These are phyloP conservation scores for Leptatherina wallacei DNA, from an alignment of 2,797 vertebrate genomes.

Conservation along the genomic window DNA sequence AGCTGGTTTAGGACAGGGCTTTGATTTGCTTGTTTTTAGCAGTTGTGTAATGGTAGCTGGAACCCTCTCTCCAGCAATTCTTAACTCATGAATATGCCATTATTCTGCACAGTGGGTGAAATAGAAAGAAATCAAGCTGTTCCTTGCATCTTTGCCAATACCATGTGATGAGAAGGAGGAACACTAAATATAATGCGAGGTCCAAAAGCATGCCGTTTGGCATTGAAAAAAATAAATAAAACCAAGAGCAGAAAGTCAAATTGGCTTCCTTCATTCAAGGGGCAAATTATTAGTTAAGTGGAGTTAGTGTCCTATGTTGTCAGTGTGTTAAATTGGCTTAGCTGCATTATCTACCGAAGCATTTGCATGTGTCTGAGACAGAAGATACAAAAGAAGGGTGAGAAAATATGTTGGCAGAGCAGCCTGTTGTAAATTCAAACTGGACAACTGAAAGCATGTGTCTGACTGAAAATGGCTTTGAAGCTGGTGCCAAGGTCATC, in stretches of 20 bases:
- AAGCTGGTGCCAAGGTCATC: constrained; percentile 33
- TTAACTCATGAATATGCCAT: constrained; percentile 46
- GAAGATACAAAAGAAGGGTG: background rate
- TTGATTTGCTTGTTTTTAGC: constrained; percentile 46
- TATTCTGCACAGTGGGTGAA: constrained; percentile 36
- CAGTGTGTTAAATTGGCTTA: constrained; percentile 26
- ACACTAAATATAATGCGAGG: background rate
- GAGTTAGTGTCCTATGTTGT: constrained; percentile 28
- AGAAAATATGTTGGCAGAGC: constrained; percentile 22
- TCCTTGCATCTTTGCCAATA: constrained; percentile 18
- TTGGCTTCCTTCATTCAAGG: constrained; percentile 24
- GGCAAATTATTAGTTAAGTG: constrained; percentile 25
- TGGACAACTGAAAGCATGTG: constrained; percentile 26
- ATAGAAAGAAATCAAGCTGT: constrained; percentile 30
- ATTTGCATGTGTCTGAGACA: constrained; percentile 4
- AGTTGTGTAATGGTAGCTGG: constrained; percentile 44
- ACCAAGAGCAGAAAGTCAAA: background rate
- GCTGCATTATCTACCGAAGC: background rate
- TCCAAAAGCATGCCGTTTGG: constrained; percentile 9
- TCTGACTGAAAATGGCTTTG: constrained; percentile 39
- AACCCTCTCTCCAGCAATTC: constrained; percentile 28
- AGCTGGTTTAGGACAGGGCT: constrained; percentile 15
- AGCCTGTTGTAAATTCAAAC: constrained; percentile 36
- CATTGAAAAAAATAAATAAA: background rate
- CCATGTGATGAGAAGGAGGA: background rate